Base-by-base conservation (phyloP, 2,888 invertebrate genomes). In the Drosophila longiperda region DNA sequence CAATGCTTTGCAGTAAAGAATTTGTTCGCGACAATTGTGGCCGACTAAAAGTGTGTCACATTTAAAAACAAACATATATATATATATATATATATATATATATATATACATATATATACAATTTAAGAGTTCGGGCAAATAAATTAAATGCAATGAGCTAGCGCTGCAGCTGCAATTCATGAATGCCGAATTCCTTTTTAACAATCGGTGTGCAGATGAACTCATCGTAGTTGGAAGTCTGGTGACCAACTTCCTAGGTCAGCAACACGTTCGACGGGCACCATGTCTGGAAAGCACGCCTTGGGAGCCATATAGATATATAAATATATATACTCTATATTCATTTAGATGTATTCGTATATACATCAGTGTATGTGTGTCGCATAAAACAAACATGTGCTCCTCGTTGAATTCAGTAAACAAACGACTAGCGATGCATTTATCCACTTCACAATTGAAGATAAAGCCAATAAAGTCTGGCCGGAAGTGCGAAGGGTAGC, bases 401-500 rank as follows among this genome's bases (percentile, higher is more conserved):
- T 80, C 32, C 34, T 36, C 60, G 53, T 59, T 48, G 26, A 63
- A 29, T 40, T 26, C 50, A 48, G 69, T 69, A 50, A 63, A 60
- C 52, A 74, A 57, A 40, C 34, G 33, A 34, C 58, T 54, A 23
- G 23, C 12, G 12, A 29, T 33, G 33, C 45, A 64, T 59, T 33
- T 49, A 77, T 63, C 32, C 33, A 77, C 26, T 80, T 73, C 71
- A 68, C 49, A 69, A 53, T 64, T 66, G 55, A 73, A 70, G 66
- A 53, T 70, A 58, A 42, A 66, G 52, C 36, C 69, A 65, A 79
- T 81, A 73, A 72, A 78, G 53, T 26, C 38, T 9, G 11, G 34
- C 71, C 87, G 89, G 89, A 89, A 82, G 74, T 80, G 71, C 38
- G 36, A 68, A 59, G 75, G 62, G 66, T 66, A 64, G 29, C 33